Conservation (phyloP, 2,888 invertebrate species). For the Conistra vaccinii region DNA sequence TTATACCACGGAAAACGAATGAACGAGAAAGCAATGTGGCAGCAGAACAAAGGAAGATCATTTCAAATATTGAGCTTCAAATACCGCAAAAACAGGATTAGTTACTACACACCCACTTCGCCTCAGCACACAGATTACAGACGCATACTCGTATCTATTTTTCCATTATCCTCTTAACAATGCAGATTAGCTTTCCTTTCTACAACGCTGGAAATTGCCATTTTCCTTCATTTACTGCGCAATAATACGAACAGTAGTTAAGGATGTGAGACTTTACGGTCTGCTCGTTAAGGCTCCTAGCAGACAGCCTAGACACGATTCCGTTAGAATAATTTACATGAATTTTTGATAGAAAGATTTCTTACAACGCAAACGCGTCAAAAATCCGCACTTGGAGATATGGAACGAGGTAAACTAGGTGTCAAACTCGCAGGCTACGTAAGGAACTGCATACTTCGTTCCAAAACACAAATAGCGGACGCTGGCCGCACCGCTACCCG, state of each 20-base stretch:
- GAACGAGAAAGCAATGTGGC: neutral
- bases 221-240: constrained; percentile 21
- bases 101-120: neutral
- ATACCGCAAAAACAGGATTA: neutral
- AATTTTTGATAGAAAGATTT: neutral
- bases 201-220: neutral
- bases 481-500: no score
- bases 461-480: no score
- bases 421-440: no score
- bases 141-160: neutral
- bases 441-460: no score
- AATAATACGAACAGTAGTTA: constrained; percentile 29
- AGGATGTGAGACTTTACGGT: constrained; percentile 25
- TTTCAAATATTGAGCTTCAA: neutral
- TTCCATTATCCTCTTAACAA: neutral
- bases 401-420: no score
- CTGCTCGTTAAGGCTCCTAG: constrained; percentile 21
- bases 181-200: constrained; percentile 16
- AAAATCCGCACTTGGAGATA: no score
- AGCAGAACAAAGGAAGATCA: neutral
- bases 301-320: neutral
- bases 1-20: neutral
- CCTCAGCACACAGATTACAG: neutral
- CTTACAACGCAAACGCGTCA: no score
- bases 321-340: neutral